Conservation (phyloP, 2,113 vertebrate species). For the Scatophagus argus region DNA sequence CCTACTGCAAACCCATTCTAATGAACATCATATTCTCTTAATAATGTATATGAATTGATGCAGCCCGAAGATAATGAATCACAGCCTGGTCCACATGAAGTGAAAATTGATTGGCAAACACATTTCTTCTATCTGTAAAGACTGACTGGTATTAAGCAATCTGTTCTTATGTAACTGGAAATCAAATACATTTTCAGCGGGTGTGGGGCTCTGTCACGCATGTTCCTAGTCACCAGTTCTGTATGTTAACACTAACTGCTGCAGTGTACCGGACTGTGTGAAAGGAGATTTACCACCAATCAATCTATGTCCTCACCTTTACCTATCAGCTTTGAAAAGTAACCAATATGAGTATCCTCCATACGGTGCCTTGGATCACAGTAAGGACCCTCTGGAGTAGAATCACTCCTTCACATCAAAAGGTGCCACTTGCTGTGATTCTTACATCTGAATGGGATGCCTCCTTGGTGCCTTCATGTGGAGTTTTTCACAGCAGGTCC, state of each 20-base stretch:
- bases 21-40: background rate
- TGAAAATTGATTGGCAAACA: too few relatives aligned
- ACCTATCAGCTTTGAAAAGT: background rate
- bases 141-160: too few relatives aligned
- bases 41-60: background rate
- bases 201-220: too few relatives aligned
- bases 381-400: background rate
- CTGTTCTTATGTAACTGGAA: too few relatives aligned
- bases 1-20: too few relatives aligned
- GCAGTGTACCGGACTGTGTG: background rate
- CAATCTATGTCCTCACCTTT: background rate
- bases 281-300: background rate
- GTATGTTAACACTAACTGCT: too few relatives aligned
- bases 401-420: background rate
- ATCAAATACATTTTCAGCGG: too few relatives aligned
- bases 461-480: background rate
- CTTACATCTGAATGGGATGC: background rate
- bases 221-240: background rate
- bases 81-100: background rate
- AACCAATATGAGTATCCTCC: background rate
- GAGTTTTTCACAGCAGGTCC: background rate
- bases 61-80: slow-evolving; percentile 2
- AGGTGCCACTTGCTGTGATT: background rate
- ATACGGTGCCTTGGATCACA: background rate
- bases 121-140: too few relatives aligned